phyloP scores from a whole-genome alignment of 2,797 vertebrate species.

The Acanthurus leucopareius region DNA sequence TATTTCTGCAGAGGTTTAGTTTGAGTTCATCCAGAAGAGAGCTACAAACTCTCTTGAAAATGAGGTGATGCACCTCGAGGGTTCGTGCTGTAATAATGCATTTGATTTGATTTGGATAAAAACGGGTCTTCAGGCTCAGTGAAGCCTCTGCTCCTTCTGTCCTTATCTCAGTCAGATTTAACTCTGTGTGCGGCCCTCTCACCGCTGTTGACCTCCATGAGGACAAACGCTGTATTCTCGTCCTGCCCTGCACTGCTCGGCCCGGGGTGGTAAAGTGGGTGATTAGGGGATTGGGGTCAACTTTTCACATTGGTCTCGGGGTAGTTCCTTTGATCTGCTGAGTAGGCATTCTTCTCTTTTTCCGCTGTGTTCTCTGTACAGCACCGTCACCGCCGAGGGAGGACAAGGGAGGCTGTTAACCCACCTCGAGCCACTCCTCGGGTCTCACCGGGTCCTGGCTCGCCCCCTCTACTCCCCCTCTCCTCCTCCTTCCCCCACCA shows the following conservation, averaged over 20 bases:
- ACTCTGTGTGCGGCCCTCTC: constrained; percentile 34
- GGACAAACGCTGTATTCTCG: constrained; percentile 56
- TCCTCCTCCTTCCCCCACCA: constrained; percentile 43
- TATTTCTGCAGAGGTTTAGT: background rate
- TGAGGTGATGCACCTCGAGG: background rate
- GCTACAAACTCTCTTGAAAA: background rate
- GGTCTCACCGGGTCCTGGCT: constrained; percentile 49
- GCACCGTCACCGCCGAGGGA: constrained; percentile 48
- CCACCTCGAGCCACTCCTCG: constrained; percentile 63
- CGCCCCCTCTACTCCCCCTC: constrained; percentile 33
- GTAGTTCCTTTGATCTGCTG: constrained; percentile 78
- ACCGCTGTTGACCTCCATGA: constrained; percentile 53
- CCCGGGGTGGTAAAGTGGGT: constrained; percentile 55
- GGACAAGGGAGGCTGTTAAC: constrained; percentile 80
- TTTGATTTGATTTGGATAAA: background rate
- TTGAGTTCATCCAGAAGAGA: constrained; percentile 5
- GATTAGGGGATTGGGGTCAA: constrained; percentile 74
- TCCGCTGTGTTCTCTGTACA: constrained; percentile 73
- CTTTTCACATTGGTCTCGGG: constrained; percentile 59
- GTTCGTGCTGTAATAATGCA: too few species aligned
- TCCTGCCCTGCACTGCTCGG: constrained; percentile 26
- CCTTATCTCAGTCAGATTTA: constrained; percentile 1
- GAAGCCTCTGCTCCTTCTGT: constrained; percentile 9
- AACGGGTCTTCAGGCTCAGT: background rate
- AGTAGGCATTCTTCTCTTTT: constrained; percentile 73